A percentile compares a stretch with the other conserved stretches of the same genome.
phyloP scores from a whole-genome alignment of 2,888 invertebrate species.

The Drosophila fulvimacula region DNA sequence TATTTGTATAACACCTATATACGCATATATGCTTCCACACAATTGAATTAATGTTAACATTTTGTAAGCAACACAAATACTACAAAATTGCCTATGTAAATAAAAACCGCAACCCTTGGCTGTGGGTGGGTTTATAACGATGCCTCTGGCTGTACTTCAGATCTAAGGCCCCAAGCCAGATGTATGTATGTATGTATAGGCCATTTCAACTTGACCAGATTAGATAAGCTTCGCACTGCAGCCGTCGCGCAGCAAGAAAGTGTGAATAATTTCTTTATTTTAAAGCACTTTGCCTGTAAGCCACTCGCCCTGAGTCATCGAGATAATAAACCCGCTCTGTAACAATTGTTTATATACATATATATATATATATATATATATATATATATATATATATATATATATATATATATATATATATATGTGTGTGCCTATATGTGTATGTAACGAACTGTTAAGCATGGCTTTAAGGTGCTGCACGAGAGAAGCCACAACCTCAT shows the following conservation, averaged over 20 bases:
- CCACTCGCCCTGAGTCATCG: constrained; percentile 55
- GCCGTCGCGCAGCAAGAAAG: constrained; percentile 46
- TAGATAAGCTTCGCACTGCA: constrained; percentile 45
- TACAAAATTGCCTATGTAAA: constrained; percentile 69
- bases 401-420: constrained; percentile 2
- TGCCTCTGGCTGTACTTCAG: constrained; percentile 4
- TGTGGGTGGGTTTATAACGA: constrained; percentile 62
- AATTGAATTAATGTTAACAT: constrained; percentile 57
- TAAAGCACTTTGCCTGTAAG: constrained; percentile 25
- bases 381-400: not conserved
- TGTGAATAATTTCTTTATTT: constrained; percentile 65
- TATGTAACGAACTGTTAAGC: constrained; percentile 17
- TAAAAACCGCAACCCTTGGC: constrained; percentile 61
- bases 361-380: not conserved
- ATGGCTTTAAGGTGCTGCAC: constrained; percentile 36
- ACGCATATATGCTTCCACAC: constrained; percentile 63
- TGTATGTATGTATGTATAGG: constrained; percentile 4
- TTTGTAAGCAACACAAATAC: constrained; percentile 54
- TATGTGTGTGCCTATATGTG: constrained; percentile 1
- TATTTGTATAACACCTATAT: constrained; percentile 47
- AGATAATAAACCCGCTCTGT: constrained; percentile 47
- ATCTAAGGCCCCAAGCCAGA: not conserved
- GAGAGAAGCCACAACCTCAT: constrained; percentile 35
- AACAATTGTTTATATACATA: not conserved
- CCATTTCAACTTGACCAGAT: constrained; percentile 37